Conservation (phyloP, 2,797 vertebrate genomes). For the Lophius americanus region DNA sequence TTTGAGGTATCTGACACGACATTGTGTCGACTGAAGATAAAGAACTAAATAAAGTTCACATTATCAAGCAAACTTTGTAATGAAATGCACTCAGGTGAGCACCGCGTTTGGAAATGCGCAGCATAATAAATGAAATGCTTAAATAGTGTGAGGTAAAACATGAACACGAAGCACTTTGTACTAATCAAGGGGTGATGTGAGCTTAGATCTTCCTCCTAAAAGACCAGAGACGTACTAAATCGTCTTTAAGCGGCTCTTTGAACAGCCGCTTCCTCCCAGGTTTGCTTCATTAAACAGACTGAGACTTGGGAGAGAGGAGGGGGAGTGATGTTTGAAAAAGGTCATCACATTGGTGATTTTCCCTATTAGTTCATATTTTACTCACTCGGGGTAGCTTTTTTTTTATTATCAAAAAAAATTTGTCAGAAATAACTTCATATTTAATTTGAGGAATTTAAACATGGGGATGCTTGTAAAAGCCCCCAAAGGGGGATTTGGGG, state of each 20-base stretch:
- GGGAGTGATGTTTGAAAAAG: constrained; percentile 32
- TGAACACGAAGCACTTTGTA: too few species aligned
- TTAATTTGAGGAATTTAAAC: too few species aligned
- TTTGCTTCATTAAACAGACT: constrained; percentile 46
- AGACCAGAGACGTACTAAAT: constrained; percentile 25
- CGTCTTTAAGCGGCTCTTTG: constrained; percentile 26
- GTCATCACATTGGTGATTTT: constrained; percentile 3
- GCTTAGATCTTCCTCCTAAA: constrained; percentile 13
- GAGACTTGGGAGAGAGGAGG: constrained; percentile 11
- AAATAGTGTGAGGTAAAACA: too few species aligned
- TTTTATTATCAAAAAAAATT: too few species aligned
- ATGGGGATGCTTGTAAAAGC: too few species aligned
- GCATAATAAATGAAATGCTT: constrained; percentile 13
- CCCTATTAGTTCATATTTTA: too few species aligned
- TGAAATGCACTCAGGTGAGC: constrained; percentile 55
- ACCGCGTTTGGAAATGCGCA: constrained; percentile 45
- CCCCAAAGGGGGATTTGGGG: too few species aligned
- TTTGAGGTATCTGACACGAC: constrained; percentile 32
- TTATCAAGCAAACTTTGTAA: constrained; percentile 45
- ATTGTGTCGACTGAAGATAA: constrained; percentile 32
- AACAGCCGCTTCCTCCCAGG: constrained; percentile 26
- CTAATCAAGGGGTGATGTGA: constrained; percentile 5
- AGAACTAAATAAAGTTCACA: constrained; percentile 43
- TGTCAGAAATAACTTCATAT: too few species aligned
- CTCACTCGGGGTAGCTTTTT: too few species aligned